A percentile compares a stretch with the other conserved stretches of the same genome.
phyloP scores from a whole-genome alignment of 2,797 vertebrate species.

The Phaenicophaeus curvirostris region DNA sequence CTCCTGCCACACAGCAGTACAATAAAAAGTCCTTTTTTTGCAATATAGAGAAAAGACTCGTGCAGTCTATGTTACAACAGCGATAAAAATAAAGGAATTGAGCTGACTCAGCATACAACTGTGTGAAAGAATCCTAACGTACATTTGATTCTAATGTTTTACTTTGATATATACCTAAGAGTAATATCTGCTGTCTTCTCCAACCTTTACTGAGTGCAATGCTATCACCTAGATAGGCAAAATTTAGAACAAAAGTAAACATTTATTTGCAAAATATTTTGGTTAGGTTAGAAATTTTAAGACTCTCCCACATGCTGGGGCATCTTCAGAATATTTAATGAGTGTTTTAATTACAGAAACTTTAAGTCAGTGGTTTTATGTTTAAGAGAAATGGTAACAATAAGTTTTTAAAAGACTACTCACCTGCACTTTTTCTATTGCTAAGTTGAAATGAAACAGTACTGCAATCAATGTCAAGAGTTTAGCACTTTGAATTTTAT shows the following conservation, averaged over 20 bases:
- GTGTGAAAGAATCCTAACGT: neutral
- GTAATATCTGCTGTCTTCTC: neutral
- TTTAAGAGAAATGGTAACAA: conserved; percentile 8
- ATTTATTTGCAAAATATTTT: conserved; percentile 34
- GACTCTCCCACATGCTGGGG: neutral
- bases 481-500: neutral
- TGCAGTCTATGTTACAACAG: neutral
- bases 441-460: neutral
- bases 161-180: neutral
- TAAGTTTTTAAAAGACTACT: neutral
- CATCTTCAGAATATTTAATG: neutral
- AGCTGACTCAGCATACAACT: neutral
- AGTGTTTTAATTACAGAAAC: neutral
- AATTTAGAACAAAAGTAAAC: neutral
- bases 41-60: neutral
- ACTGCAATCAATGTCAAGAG: neutral
- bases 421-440: neutral
- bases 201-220: neutral
- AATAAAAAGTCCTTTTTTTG: neutral
- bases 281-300: neutral
- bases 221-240: neutral
- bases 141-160: neutral
- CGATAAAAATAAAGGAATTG: neutral
- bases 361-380: neutral
- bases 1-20: neutral